Percentiles rank a stretch among this genome's conserved stretches.
phyloP scores from a whole-genome alignment of 2,113 vertebrate genomes.

The Chlamydotis undulata region DNA sequence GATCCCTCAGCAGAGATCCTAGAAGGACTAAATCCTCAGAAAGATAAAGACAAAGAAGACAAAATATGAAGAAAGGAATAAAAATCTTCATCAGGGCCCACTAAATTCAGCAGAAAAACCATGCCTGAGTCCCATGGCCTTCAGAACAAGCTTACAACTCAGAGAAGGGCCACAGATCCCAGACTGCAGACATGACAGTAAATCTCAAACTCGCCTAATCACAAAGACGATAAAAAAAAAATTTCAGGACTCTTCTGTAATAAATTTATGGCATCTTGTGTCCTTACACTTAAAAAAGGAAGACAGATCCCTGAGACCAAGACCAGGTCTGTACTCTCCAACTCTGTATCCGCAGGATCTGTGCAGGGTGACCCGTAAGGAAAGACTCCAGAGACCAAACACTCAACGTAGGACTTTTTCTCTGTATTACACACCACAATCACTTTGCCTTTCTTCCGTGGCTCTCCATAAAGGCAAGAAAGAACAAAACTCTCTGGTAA shows the following conservation, averaged over 20 bases:
- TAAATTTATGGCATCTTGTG: background rate
- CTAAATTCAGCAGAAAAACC: background rate
- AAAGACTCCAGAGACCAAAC: background rate
- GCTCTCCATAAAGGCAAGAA: background rate
- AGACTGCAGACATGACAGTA: background rate
- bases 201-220: background rate
- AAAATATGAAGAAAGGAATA: background rate
- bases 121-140: background rate
- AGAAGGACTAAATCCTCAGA: slow-evolving; percentile 32
- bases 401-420: background rate
- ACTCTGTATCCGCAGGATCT: background rate
- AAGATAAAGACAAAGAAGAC: background rate
- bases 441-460: background rate
- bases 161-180: background rate
- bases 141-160: background rate
- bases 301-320: background rate
- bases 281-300: background rate
- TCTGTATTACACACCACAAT: background rate
- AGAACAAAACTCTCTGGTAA: background rate
- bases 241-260: background rate
- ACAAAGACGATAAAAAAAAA: background rate
- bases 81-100: background rate
- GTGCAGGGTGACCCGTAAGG: no score
- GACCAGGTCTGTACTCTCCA: no score
- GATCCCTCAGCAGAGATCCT: slow-evolving; percentile 8